Base-by-base conservation (phyloP, 2,888 invertebrate genomes). In the Pyrrhia umbra region DNA sequence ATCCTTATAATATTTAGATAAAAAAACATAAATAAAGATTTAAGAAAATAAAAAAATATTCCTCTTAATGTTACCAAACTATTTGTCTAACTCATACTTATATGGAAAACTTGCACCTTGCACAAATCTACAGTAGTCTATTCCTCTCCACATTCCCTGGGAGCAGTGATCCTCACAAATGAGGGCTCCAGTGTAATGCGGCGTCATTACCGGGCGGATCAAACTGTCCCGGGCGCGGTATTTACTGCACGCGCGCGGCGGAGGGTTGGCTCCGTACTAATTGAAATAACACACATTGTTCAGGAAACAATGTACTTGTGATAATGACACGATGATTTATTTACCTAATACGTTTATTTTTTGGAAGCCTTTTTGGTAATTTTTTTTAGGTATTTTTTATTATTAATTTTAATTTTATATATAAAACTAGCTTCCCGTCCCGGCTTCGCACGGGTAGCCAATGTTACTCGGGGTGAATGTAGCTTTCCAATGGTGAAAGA, bases 121-220 rank as follows among this genome's bases (percentile, higher is more conserved):
- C 5, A 37, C 15, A n/a, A 34, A 13, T 37, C 4, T 10, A 67
- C 5, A 21, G n/a, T 18, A 10, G 6, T 25, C n/a, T 23, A 5
- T 18, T 66, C 67, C 56, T 39, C 67, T 37, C 59, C 30, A 64
- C 21, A 39, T 1, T 3, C 4, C 20, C 3, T 4, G n/a, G 2
- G 39, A n/a, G 58, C 76, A 47, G 62, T 75, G 70, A 75, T 75
- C 77, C 75, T 65, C 81, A 81, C 81, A 83, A 83, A 83, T 80
- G 71, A 81, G 82, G 82, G 83, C 54, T 78, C 72, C 55, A 5
- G 25, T 21, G 16, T 79, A 79, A 77, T 68, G 50, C 76, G 55
- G 42, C 60, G 75, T 82, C 81, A 78, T 83, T 83, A 83, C 80
- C 62, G 68, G 30, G 45, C 54, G 83, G 84, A 77, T 83, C 82